Conservation (phyloP, 1,140 invertebrate species). For the Nomia melanderi region DNA sequence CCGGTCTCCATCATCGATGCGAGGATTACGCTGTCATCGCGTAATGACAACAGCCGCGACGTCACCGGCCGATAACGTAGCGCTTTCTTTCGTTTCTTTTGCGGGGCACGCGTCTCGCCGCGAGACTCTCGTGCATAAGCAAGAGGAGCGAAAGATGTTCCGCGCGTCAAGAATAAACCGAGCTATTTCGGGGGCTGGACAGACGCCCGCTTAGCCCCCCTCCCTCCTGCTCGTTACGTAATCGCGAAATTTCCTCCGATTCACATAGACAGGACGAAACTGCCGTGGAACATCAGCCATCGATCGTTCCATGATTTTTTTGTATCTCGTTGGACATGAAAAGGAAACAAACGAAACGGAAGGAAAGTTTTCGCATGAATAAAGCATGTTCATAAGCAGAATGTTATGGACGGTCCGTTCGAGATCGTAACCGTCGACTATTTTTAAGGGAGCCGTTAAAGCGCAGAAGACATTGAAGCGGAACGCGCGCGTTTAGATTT, state of each 20-base stretch:
- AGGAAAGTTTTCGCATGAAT: not conserved
- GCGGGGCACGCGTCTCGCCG: conserved; percentile 25
- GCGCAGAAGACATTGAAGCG: too few species aligned
- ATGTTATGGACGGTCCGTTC: not conserved
- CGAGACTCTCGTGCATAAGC: conserved; percentile 55
- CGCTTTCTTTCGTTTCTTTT: conserved; percentile 45
- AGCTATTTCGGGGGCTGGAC: conserved; percentile 79
- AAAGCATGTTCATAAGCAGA: not conserved
- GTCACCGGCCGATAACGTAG: conserved; percentile 25
- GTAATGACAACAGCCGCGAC: conserved; percentile 31
- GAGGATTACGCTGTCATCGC: conserved; percentile 35
- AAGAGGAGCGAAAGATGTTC: conserved; percentile 75
- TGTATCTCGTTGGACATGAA: not conserved
- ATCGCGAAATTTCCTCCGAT: conserved; percentile 74
- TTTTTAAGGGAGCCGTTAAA: not conserved
- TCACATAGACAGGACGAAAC: conserved; percentile 43
- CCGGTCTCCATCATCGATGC: not conserved
- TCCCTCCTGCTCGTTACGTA: conserved; percentile 72
- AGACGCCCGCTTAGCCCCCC: conserved; percentile 77
- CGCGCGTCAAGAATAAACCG: conserved; percentile 77
- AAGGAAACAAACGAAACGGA: too few species aligned
- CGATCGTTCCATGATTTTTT: not conserved
- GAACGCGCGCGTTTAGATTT: not conserved
- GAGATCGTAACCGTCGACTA: not conserved
- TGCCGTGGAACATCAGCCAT: conserved; percentile 6